Evolutionary conservation across 2,113 vertebrate species (phyloP).

Genomic region (Colaptes auratus): DNA sequence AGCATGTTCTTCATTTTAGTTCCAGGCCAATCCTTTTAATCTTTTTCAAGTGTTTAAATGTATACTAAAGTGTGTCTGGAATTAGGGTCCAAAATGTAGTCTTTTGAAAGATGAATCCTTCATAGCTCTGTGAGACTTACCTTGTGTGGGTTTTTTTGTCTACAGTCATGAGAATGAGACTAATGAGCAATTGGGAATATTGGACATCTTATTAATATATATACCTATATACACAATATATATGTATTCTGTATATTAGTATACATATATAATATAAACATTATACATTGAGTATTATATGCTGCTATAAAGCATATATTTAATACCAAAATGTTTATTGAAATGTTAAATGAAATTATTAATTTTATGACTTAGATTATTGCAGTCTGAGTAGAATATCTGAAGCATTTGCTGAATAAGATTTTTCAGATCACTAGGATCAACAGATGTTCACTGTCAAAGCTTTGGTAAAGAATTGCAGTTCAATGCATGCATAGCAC

Average conservation of each 20-base stretch:
- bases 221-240: neutral
- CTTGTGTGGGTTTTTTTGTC: neutral
- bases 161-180: neutral
- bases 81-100: neutral
- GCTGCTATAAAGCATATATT: neutral
- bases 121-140: accelerated
- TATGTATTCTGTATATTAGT: neutral
- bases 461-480: neutral
- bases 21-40: neutral
- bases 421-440: neutral
- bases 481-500: neutral
- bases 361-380: neutral
- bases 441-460: neutral
- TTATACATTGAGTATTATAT: neutral
- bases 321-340: neutral
- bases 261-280: neutral
- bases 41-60: neutral
- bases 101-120: neutral
- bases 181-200: neutral
- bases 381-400: neutral
- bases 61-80: neutral
- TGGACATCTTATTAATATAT: neutral
- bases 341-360: neutral
- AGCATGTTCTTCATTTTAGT: neutral
- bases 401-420: neutral